Evolutionary conservation across 2,888 invertebrate genomes (phyloP).

Genomic region (Ethmia dodecea): DNA sequence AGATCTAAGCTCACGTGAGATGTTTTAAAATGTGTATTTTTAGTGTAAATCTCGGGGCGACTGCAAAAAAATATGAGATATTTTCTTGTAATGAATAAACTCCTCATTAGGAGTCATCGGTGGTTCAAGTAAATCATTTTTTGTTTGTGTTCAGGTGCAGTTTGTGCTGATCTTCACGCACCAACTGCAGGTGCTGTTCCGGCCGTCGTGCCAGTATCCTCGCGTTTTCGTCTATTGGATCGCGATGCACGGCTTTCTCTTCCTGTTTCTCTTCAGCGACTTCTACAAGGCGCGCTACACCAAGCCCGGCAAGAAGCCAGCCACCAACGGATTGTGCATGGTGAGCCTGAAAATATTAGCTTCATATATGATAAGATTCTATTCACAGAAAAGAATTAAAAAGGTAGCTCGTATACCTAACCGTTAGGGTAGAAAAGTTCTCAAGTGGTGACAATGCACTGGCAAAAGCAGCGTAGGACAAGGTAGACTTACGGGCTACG

Average conservation of each 20-base stretch:
- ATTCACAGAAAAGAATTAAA: background rate
- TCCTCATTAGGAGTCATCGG: no score
- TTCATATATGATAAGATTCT: background rate
- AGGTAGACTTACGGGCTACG: no score
- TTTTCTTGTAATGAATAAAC: no score
- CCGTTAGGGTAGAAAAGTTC: no score
- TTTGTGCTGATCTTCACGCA: conserved; percentile 95
- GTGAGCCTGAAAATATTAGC: conserved; percentile 68
- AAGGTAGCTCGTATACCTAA: no score
- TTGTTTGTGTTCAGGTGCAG: conserved; percentile 82
- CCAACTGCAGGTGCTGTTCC: conserved; percentile 93
- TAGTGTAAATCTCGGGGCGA: no score
- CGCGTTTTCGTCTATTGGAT: conserved; percentile 95
- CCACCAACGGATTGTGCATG: conserved; percentile 80
- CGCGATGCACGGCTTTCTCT: conserved; percentile 94
- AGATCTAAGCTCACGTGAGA: no score
- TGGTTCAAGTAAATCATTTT: background rate
- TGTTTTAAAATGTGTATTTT: no score
- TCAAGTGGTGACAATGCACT: no score
- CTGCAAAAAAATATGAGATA: no score
- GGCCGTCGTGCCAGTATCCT: conserved; percentile 95
- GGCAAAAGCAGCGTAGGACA: no score
- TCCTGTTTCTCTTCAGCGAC: conserved; percentile 95
- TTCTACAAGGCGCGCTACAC: conserved; percentile 92
- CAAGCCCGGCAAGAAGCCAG: conserved; percentile 24